phyloP scores from a whole-genome alignment of 2,113 vertebrate species.

The Dipodomys merriami region DNA sequence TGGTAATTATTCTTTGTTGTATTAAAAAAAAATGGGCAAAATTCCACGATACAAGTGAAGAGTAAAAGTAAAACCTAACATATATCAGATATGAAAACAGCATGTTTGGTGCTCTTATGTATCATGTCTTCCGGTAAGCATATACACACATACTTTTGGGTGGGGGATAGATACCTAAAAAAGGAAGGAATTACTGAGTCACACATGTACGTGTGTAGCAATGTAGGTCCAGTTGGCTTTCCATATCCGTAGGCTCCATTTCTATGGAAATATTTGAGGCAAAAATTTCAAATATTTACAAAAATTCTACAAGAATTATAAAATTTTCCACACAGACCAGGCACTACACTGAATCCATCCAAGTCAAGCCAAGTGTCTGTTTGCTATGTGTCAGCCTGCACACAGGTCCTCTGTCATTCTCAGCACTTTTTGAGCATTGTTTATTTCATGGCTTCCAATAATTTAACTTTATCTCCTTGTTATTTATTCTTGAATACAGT shows the following conservation, averaged over 20 bases:
- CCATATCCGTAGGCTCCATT: neutral
- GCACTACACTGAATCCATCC: neutral
- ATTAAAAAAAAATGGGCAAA: too few species aligned
- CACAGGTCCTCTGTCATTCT: neutral
- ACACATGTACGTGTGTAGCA: neutral
- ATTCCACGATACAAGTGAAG: slow-evolving; percentile 9
- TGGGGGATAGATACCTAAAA: neutral
- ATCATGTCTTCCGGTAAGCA: neutral
- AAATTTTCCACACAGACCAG: neutral
- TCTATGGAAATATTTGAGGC: neutral
- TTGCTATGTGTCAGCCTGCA: neutral
- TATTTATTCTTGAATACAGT: neutral
- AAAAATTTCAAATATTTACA: neutral
- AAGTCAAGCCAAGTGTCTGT: neutral
- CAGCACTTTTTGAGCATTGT: neutral
- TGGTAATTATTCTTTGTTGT: neutral
- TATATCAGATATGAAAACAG: slow-evolving; percentile 25
- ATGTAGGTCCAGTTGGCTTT: neutral
- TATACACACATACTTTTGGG: neutral
- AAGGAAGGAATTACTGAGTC: neutral
- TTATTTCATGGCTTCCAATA: neutral
- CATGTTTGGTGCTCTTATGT: slow-evolving; percentile 19
- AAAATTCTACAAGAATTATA: neutral
- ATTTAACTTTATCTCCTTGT: neutral
- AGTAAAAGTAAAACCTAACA: slow-evolving; percentile 22